These are phyloP conservation scores for Lordiphosa mommai DNA, from an alignment of 1,140 invertebrate species.

Conservation along the genomic window DNA sequence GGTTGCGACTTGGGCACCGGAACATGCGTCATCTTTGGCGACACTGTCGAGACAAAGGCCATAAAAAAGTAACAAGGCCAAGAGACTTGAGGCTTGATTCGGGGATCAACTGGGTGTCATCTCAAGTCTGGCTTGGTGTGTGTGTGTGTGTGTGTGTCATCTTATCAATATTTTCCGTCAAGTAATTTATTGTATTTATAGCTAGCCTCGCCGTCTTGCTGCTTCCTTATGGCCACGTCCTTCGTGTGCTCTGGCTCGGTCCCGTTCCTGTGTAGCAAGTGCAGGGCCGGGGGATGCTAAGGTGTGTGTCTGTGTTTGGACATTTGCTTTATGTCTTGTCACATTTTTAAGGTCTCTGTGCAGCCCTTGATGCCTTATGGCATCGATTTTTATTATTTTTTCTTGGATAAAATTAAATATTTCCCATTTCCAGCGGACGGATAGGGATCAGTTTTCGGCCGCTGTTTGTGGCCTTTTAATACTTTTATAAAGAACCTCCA, in stretches of 20 bases:
- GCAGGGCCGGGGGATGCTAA: slow-evolving; percentile 1
- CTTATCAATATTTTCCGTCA: slow-evolving; percentile 79
- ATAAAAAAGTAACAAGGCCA: slow-evolving; percentile 46
- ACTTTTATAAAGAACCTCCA: slow-evolving; percentile 65
- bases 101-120: slow-evolving; percentile 50
- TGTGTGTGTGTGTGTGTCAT: slow-evolving; percentile 30
- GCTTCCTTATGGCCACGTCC: slow-evolving; percentile 42
- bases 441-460: background rate
- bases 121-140: slow-evolving; percentile 20
- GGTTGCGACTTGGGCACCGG: slow-evolving; percentile 1
- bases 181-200: slow-evolving; percentile 73
- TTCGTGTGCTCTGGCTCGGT: slow-evolving; percentile 19
- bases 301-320: slow-evolving; percentile 27
- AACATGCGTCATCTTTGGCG: slow-evolving; percentile 72
- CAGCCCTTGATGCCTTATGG: slow-evolving; percentile 43
- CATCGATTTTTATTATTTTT: slow-evolving; percentile 73
- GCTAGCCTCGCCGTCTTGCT: slow-evolving; percentile 7
- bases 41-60: slow-evolving; percentile 46
- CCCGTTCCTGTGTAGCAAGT: slow-evolving; percentile 44
- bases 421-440: slow-evolving; percentile 36
- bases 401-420: slow-evolving; percentile 68
- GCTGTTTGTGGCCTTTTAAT: slow-evolving; percentile 47
- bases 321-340: slow-evolving; percentile 67
- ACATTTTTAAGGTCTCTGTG: slow-evolving; percentile 61
- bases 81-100: slow-evolving; percentile 16